Percentiles rank a stretch among this genome's conserved stretches.
phyloP scores from a whole-genome alignment of 2,888 invertebrate genomes.

The Ceratothoa steindachneri region DNA sequence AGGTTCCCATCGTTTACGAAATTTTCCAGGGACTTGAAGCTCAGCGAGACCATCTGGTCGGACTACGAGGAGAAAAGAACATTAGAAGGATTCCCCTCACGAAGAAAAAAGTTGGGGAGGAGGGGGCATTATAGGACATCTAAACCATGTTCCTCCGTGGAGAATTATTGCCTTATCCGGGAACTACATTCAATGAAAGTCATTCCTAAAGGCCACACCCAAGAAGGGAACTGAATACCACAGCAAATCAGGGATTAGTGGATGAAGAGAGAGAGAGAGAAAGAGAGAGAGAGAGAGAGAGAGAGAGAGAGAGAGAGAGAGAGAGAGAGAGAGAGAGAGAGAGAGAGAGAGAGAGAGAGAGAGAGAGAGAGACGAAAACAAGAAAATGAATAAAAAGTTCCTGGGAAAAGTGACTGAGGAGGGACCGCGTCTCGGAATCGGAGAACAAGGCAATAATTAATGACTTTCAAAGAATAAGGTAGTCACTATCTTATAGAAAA shows the following conservation, averaged over 20 bases:
- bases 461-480: too few species aligned
- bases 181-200: too few species aligned
- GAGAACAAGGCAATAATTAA: too few species aligned
- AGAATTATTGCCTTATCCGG: too few species aligned
- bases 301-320: neutral
- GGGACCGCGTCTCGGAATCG: too few species aligned
- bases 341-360: neutral
- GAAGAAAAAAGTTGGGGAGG: neutral
- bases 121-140: neutral
- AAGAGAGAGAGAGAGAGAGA: neutral
- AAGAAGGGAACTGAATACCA: too few species aligned
- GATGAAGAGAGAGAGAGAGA: neutral
- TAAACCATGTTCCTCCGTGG: too few species aligned
- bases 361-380: constrained; percentile 4
- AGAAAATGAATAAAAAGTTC: neutral
- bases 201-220: too few species aligned
- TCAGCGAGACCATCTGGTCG: constrained; percentile 49
- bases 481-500: too few species aligned
- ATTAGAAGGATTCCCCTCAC: neutral
- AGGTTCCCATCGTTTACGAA: constrained; percentile 67
- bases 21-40: constrained; percentile 73
- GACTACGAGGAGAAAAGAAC: constrained; percentile 25
- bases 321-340: neutral
- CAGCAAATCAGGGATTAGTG: too few species aligned
- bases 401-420: neutral